Evolutionary conservation across 2,888 invertebrate genomes (phyloP).

Genomic region (Linyphia triangularis): DNA sequence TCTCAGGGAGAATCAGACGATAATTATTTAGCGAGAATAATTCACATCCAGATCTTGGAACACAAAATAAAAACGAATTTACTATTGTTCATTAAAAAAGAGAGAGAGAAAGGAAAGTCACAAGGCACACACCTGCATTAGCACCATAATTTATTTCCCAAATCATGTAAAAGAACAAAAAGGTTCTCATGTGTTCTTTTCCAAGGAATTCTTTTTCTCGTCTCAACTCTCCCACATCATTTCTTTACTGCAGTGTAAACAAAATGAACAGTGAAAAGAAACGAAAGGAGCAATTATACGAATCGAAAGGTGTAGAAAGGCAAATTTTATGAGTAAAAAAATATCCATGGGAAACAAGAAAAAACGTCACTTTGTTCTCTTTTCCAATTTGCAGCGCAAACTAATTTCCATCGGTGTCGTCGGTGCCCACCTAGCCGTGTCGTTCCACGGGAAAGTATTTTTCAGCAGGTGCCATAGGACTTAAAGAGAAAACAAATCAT

Average conservation of each 20-base stretch:
- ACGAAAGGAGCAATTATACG: not conserved
- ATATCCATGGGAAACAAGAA: not conserved
- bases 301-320: not conserved
- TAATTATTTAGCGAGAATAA: not conserved
- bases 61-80: not conserved
- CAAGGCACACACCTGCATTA: not conserved
- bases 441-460: not conserved
- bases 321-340: not conserved
- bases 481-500: not conserved
- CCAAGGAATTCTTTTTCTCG: not conserved
- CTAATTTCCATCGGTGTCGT: not conserved
- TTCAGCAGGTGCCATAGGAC: conserved; percentile 3
- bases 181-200: not conserved
- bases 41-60: conserved; percentile 3
- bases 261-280: not conserved
- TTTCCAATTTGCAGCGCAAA: not conserved
- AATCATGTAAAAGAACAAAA: not conserved
- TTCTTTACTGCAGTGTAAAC: too few relatives aligned
- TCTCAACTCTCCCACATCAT: not conserved
- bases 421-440: not conserved
- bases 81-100: not conserved
- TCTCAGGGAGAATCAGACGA: not conserved
- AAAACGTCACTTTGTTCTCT: not conserved
- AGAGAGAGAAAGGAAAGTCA: not conserved
- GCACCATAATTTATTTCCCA: not conserved